These are phyloP conservation scores for Drosophila ohnishii DNA, from an alignment of 1,140 invertebrate species.

Conservation along the genomic window DNA sequence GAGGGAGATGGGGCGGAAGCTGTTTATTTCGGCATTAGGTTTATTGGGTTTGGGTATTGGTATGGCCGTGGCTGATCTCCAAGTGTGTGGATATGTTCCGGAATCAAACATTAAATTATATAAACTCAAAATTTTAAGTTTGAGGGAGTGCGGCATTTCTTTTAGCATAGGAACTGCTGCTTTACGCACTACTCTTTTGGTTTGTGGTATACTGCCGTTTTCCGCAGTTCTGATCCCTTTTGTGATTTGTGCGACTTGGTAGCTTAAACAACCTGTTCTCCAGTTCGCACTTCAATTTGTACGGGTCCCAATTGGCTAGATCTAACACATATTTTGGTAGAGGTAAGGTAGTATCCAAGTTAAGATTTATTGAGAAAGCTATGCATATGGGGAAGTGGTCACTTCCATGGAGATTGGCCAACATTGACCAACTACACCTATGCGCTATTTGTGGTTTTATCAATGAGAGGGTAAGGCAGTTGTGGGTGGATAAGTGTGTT, in stretches of 20 bases:
- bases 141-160: background rate
- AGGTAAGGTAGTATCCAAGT: too few relatives aligned
- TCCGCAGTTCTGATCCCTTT: too few relatives aligned
- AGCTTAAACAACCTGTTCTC: too few relatives aligned
- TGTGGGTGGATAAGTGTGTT: background rate
- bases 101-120: background rate
- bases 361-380: too few relatives aligned
- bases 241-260: too few relatives aligned
- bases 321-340: too few relatives aligned
- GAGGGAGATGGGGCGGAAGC: background rate
- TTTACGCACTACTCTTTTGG: too few relatives aligned
- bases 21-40: background rate
- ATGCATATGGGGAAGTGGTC: too few relatives aligned
- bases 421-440: background rate
- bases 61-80: constrained; percentile 2
- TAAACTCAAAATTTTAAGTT: background rate
- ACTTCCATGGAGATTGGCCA: too few relatives aligned
- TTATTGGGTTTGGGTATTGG: constrained; percentile 2
- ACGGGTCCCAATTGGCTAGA: too few relatives aligned
- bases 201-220: too few relatives aligned
- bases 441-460: background rate
- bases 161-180: background rate
- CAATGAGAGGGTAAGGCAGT: background rate
- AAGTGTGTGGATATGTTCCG: background rate
- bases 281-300: too few relatives aligned